phyloP scores from a whole-genome alignment of 2,888 invertebrate species.

The Coecobrya sp. region DNA sequence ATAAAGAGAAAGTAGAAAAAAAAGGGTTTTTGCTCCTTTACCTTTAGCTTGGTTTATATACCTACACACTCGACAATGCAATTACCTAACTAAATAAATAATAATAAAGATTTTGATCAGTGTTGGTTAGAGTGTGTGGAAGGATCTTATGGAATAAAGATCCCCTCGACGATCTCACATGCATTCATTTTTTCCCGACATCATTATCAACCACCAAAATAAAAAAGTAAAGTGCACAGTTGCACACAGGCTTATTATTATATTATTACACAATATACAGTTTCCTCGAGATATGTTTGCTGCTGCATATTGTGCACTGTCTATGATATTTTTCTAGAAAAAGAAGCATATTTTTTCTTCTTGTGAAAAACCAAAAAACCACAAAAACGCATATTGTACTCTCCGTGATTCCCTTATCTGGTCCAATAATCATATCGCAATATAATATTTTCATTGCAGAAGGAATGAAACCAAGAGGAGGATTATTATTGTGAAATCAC shows the following conservation, averaged over 20 bases:
- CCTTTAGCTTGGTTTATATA: background rate
- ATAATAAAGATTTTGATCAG: slow-evolving; percentile 66
- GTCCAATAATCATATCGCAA: slow-evolving; percentile 11
- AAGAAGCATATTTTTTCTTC: slow-evolving; percentile 19
- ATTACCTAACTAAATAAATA: slow-evolving; percentile 64
- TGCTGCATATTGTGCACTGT: background rate
- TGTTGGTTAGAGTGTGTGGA: slow-evolving; percentile 19
- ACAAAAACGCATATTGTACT: slow-evolving; percentile 27
- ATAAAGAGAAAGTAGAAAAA: slow-evolving; percentile 76
- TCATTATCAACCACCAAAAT: slow-evolving; percentile 19
- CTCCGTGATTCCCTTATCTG: slow-evolving; percentile 20
- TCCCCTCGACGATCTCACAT: slow-evolving; percentile 21
- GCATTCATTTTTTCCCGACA: slow-evolving; percentile 20
- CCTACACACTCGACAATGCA: slow-evolving; percentile 52
- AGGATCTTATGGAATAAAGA: slow-evolving; percentile 28
- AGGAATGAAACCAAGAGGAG: slow-evolving; percentile 21
- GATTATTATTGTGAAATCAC: slow-evolving; percentile 75
- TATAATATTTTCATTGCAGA: slow-evolving; percentile 18
- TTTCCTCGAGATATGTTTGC: background rate
- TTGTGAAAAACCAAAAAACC: slow-evolving; percentile 41
- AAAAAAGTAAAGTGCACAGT: slow-evolving; percentile 40
- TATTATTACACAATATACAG: background rate
- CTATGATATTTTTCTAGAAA: background rate
- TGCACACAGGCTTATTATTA: background rate
- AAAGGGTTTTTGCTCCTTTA: slow-evolving; percentile 30